Evolutionary conservation across 2,888 invertebrate species (phyloP), one percentile per base, ranked within the genome.

Genomic region (Antheraea assamensis): DNA sequence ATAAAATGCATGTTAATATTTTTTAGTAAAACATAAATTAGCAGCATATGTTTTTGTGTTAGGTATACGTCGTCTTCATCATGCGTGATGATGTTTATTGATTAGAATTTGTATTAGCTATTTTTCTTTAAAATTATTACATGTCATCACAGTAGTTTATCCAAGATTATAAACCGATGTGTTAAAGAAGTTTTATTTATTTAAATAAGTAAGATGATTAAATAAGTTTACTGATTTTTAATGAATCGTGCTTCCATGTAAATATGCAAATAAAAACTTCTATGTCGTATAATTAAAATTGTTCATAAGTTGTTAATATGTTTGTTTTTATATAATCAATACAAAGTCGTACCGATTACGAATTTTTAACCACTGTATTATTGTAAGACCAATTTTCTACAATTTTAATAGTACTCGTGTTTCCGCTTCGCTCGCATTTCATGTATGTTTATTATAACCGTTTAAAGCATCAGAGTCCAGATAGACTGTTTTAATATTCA

Each of bases 161-260:
- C 13, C 42, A 13, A 42, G 4, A 42, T 42, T 13, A 42, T 42
- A 1, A 7, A 42, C 13, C 7, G 4, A 42, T 13, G 42, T 42
- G 42, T 13, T 35, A 35, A 42, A 42, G 42, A 7, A 42, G 13
- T 35, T 35, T 35, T 4, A 35, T 35, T 35, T 35, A 35, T 35
- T 35, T 35, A 35, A 5, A 42, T 2, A 42, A 42, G 42, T 42
- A 42, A 42, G 13, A 42, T 13, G 21, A 21, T 21, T 13, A 13
- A 58, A 24, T 24, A n/a, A n/a, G n/a, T 0, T 21, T 24, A 58
- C 74, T 52, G 76, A 76, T 78, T 79, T 78, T 78, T 78, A 76
- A 71, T 61, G 74, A 61, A 35, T 24, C 42, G 27, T 24, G 35
- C 2, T 70, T n/a, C 8, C 10, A n/a, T n/a, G 8, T 58, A 58